These are phyloP conservation scores for Chymomyza procnemis DNA, from an alignment of 2,888 invertebrate species.

Conservation along the genomic window DNA sequence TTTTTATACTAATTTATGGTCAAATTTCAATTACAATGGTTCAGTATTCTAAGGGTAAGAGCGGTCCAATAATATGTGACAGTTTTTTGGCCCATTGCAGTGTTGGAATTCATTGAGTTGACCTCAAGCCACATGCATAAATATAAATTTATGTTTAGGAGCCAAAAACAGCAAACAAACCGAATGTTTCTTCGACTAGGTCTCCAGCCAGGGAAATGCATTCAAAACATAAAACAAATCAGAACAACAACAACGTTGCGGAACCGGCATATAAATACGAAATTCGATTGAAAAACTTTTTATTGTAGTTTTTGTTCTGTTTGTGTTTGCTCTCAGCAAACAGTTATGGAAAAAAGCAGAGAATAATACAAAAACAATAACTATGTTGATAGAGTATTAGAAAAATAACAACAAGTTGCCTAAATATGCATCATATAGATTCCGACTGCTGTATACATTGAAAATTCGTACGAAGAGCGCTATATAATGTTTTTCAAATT, in stretches of 20 bases:
- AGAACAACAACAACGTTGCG: slow-evolving; percentile 30
- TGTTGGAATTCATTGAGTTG: slow-evolving; percentile 2
- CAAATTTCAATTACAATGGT: slow-evolving; percentile 23
- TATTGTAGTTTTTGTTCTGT: slow-evolving; percentile 20
- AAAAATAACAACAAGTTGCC: too few species aligned
- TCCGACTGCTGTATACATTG: too few species aligned
- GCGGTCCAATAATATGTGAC: not conserved
- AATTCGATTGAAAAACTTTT: slow-evolving; percentile 64
- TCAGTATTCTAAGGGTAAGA: not conserved
- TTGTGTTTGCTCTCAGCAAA: slow-evolving; percentile 13
- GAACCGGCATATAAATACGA: slow-evolving; percentile 45
- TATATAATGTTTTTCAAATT: too few species aligned
- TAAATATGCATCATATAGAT: too few species aligned
- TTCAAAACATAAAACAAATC: slow-evolving; percentile 37
- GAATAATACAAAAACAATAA: slow-evolving; percentile 15
- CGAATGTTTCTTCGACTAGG: not conserved
- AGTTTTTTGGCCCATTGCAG: not conserved
- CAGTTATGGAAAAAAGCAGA: slow-evolving; percentile 12
- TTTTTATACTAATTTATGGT: slow-evolving; percentile 24
- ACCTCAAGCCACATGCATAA: slow-evolving; percentile 22
- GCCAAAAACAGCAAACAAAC: slow-evolving; percentile 20
- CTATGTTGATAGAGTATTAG: too few species aligned
- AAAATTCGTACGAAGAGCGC: too few species aligned
- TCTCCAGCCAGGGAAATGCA: not conserved
- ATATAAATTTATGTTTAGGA: slow-evolving; percentile 36